Base-by-base conservation (phyloP, 2,113 vertebrate genomes). In the Odocoileus virginianus region DNA sequence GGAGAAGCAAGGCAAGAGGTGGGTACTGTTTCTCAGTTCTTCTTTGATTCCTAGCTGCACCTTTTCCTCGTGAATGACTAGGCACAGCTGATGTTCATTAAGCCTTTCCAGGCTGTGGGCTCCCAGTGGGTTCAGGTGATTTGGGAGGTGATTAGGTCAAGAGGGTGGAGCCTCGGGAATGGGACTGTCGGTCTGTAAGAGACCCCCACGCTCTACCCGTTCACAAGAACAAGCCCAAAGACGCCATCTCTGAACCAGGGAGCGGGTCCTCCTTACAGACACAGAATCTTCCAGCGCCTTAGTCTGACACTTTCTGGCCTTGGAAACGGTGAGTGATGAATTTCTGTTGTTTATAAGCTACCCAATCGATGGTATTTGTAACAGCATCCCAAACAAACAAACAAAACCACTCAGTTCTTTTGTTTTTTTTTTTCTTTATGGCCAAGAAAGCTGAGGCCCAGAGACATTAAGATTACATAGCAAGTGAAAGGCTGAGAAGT, bases 281-380 rank as follows among this genome's bases (percentile, higher is more conserved):
- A 4, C 1, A 0, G 7, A 11, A 12, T 40, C 47, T 36, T 33
- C 64, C 23, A 13, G 33, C 2, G 2, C 16, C 86, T 50, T 36
- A 36, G 30, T 6, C 79, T 76, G 17, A 43, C 33, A 43, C 45
- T 21, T 91, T 28, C 21, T 81, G 25, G 43, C 19, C 50, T 71
- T 60, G 30, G 7, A 30, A 57, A 82, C 0, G 9, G 86, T 82
- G 36, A 83, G 76, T 15, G 28, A 61, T 25, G n/a, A 45, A 4
- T 40, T 61, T 57, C 58, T 83, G 36, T 71, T 71, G 93, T 89
- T 83, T 40, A 4, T 83, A 83, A 58, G 60, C 27, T 14, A 5
- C 50, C 21, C 33, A 15, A 16, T 57, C 9, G 25, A 47, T 17
- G 40, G 50, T 23, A 16, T 50, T 71, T 83, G 30, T 30, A 36